A percentile compares a stretch with the other conserved stretches of the same genome.
These are phyloP conservation scores for Galerucella pusilla DNA, from an alignment of 2,888 invertebrate species.

Conservation along the genomic window DNA sequence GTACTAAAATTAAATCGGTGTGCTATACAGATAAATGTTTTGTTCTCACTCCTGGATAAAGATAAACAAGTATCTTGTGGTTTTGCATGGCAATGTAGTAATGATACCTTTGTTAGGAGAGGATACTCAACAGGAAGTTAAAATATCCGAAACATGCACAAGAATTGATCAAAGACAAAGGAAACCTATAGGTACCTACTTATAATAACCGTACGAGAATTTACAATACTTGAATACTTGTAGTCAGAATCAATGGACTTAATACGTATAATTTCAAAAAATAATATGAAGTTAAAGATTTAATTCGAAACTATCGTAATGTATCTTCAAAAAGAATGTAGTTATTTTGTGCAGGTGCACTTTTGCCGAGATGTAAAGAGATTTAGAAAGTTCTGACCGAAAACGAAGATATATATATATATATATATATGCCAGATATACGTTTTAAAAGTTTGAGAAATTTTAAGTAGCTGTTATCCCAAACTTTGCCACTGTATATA, in stretches of 20 bases:
- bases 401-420: slow-evolving; percentile 13
- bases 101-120: slow-evolving; percentile 10
- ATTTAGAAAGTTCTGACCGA: slow-evolving; percentile 16
- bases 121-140: not conserved
- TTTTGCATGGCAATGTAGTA: slow-evolving; percentile 17
- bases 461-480: slow-evolving; percentile 20
- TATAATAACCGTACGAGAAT: too few species aligned
- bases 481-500: slow-evolving; percentile 17
- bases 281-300: not conserved
- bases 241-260: not conserved
- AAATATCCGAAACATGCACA: slow-evolving; percentile 1
- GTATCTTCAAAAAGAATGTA: slow-evolving; percentile 6
- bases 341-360: slow-evolving; percentile 16
- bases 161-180: slow-evolving; percentile 5
- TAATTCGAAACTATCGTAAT: slow-evolving; percentile 3
- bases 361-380: slow-evolving; percentile 1
- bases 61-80: slow-evolving; percentile 54
- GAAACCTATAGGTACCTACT: not conserved
- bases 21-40: slow-evolving; percentile 55
- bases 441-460: slow-evolving; percentile 17
- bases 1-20: slow-evolving; percentile 52
- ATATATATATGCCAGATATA: slow-evolving; percentile 12
- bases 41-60: slow-evolving; percentile 49
- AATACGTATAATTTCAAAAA: not conserved
- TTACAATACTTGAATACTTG: not conserved